A percentile compares a stretch with the other conserved stretches of the same genome.
Evolutionary conservation across 2,888 invertebrate species (phyloP).

Genomic region (Aquatica leii): DNA sequence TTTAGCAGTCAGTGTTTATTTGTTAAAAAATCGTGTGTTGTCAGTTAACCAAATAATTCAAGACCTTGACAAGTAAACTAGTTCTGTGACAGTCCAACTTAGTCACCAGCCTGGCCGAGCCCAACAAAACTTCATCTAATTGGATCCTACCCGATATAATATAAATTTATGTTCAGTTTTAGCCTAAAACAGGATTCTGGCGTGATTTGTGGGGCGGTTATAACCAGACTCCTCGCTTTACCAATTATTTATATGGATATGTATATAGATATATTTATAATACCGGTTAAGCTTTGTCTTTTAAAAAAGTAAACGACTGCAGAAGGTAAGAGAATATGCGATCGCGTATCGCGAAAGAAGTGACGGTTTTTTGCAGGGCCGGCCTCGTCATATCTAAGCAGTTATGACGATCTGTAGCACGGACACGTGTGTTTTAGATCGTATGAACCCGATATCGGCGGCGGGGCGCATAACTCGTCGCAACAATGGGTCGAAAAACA

Average conservation of each 20-base stretch:
- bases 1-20: constrained; percentile 4
- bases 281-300: constrained; percentile 16
- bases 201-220: constrained; percentile 56
- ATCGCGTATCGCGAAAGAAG: constrained; percentile 17
- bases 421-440: constrained; percentile 56
- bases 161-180: constrained; percentile 60
- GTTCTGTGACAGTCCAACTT: constrained; percentile 44
- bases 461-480: constrained; percentile 58
- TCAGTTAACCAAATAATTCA: constrained; percentile 27
- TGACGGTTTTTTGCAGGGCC: constrained; percentile 29
- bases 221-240: constrained; percentile 38
- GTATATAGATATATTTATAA: constrained; percentile 44
- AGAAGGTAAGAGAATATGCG: constrained; percentile 21
- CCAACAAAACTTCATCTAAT: constrained; percentile 58
- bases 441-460: constrained; percentile 54
- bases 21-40: constrained; percentile 5
- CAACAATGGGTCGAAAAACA: constrained; percentile 58
- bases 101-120: constrained; percentile 53
- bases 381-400: constrained; percentile 40
- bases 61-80: constrained; percentile 41
- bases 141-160: constrained; percentile 59
- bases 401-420: constrained; percentile 57
- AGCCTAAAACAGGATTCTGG: constrained; percentile 54
- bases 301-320: constrained; percentile 17
- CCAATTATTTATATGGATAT: constrained; percentile 48